phyloP scores from a whole-genome alignment of 1,140 invertebrate species.

The Pogonomyrmex californicus region DNA sequence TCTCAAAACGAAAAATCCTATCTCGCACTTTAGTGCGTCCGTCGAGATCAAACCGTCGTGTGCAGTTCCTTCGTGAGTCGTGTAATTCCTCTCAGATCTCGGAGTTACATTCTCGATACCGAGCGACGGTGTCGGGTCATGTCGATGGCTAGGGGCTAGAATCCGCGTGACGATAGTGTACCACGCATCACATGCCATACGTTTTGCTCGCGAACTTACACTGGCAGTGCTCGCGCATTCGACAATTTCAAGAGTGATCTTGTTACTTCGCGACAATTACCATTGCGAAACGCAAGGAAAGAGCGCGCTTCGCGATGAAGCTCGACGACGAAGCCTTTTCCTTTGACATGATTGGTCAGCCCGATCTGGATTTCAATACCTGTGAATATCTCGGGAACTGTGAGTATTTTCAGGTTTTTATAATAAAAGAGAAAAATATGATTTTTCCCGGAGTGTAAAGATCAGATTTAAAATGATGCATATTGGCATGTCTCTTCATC shows the following conservation, averaged over 20 bases:
- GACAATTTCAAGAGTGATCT: conserved; percentile 4
- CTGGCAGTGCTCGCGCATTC: conserved; percentile 5
- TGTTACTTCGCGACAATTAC: not conserved
- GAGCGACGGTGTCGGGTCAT: not conserved
- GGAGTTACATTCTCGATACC: not conserved
- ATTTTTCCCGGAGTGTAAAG: not conserved
- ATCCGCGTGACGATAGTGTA: conserved; percentile 17
- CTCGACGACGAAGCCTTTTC: conserved; percentile 12
- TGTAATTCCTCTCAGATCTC: not conserved
- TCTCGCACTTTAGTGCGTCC: conserved; percentile 71
- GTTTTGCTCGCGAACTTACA: not conserved
- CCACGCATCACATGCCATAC: not conserved
- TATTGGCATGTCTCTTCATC: not conserved
- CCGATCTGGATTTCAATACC: conserved; percentile 2
- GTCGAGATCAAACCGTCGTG: conserved; percentile 58
- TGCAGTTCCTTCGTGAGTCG: not conserved
- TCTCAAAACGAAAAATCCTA: conserved; percentile 75
- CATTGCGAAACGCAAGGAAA: not conserved
- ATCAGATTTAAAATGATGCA: not conserved
- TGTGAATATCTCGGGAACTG: not conserved
- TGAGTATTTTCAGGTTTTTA: not conserved
- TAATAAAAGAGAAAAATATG: conserved; percentile 2
- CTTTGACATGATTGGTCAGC: not conserved
- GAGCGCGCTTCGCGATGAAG: conserved; percentile 1
- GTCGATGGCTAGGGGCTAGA: not conserved